Conservation (phyloP, 1,140 invertebrate species). For the Thaumatotibia leucotreta region DNA sequence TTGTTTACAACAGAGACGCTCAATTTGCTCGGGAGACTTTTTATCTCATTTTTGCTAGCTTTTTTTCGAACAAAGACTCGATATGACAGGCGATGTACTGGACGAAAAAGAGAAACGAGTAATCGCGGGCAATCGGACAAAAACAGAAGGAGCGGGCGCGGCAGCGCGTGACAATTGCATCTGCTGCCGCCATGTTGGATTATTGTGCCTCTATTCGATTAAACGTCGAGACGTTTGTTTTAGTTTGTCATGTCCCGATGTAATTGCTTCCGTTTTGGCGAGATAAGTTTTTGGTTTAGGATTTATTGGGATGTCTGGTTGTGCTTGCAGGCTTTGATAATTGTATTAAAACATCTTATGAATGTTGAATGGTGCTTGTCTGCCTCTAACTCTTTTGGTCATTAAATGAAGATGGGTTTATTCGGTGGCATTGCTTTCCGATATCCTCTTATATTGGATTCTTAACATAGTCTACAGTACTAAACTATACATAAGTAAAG, state of each 20-base stretch:
- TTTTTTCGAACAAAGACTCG: slow-evolving; percentile 66
- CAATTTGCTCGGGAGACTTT: slow-evolving; percentile 73
- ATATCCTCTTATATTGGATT: too few relatives aligned
- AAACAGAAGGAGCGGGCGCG: slow-evolving; percentile 58
- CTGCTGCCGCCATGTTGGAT: slow-evolving; percentile 66
- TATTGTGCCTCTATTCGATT: slow-evolving; percentile 60
- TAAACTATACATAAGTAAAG: too few relatives aligned
- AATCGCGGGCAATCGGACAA: slow-evolving; percentile 66
- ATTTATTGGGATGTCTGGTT: background rate
- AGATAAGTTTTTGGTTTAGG: slow-evolving; percentile 1
- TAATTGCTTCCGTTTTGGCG: background rate
- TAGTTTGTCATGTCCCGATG: slow-evolving; percentile 16
- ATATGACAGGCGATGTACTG: slow-evolving; percentile 68
- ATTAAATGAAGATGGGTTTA: too few relatives aligned
- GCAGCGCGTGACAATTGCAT: slow-evolving; percentile 70
- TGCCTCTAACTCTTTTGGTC: too few relatives aligned
- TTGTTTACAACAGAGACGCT: slow-evolving; percentile 73
- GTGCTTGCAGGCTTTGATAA: background rate
- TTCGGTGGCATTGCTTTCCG: too few relatives aligned
- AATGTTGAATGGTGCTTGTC: background rate
- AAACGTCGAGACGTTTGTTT: slow-evolving; percentile 42
- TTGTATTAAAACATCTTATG: background rate
- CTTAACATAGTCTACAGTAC: too few relatives aligned
- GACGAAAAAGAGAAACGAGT: slow-evolving; percentile 58
- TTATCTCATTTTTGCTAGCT: slow-evolving; percentile 50